These are phyloP conservation scores for Leptopterna dolabrata DNA, from an alignment of 2,888 invertebrate genomes.

Conservation along the genomic window DNA sequence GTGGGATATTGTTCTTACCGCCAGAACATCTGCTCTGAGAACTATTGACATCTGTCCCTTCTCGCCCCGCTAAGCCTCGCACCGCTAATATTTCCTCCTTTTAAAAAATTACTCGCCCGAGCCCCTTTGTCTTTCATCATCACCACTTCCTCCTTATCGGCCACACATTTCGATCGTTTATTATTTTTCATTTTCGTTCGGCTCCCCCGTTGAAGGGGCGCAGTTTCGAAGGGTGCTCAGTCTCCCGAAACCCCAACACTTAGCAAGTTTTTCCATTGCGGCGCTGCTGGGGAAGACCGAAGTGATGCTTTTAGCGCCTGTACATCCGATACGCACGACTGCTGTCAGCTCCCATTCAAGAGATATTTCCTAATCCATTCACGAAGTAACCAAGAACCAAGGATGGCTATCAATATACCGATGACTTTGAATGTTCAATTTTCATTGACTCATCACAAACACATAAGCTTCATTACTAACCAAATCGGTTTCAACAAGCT, in stretches of 20 bases:
- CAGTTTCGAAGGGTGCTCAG: background rate
- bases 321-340: background rate
- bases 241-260: background rate
- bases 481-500: too few relatives aligned
- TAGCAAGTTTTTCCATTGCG: background rate
- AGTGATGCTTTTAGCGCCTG: background rate
- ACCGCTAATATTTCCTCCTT: background rate
- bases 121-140: background rate
- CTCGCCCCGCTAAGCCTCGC: background rate
- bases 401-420: too few relatives aligned
- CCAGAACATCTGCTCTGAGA: background rate
- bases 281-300: background rate
- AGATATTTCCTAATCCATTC: background rate
- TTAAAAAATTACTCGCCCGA: background rate
- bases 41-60: background rate
- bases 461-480: too few relatives aligned
- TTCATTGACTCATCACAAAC: too few relatives aligned
- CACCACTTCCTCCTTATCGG: background rate
- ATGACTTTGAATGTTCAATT: too few relatives aligned
- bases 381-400: background rate
- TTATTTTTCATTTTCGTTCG: background rate
- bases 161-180: background rate
- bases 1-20: background rate
- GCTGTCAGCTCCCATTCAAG: background rate
- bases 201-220: background rate